Percentiles rank a stretch among this genome's conserved stretches.
These are phyloP conservation scores for Clarias fuscus DNA, from an alignment of 2,797 vertebrate species.

Conservation along the genomic window DNA sequence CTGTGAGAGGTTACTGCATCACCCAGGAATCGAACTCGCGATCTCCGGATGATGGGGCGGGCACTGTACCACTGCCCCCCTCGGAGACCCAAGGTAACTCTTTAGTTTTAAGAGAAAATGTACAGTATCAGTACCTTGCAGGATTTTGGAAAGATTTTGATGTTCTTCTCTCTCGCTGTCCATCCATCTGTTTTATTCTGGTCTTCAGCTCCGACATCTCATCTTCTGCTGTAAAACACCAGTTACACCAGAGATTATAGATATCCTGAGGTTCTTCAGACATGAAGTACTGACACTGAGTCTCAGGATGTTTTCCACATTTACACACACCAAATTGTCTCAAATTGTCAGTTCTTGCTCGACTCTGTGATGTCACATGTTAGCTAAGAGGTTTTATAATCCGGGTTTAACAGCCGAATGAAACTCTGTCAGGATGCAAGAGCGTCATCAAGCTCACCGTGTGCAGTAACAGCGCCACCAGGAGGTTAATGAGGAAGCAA, in stretches of 20 bases:
- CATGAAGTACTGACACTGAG: background rate
- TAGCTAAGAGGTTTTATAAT: conserved; percentile 48
- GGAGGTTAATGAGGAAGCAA: conserved; percentile 7
- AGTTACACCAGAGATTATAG: background rate
- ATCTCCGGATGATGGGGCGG: too few relatives aligned
- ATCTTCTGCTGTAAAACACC: conserved; percentile 68
- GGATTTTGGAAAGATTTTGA: background rate
- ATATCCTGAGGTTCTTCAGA: background rate
- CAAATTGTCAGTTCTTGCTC: too few relatives aligned
- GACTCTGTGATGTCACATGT: too few relatives aligned
- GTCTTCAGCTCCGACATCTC: conserved; percentile 86
- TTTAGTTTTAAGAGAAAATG: background rate
- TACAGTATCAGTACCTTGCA: background rate
- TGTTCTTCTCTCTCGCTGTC: background rate
- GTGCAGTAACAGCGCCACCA: background rate
- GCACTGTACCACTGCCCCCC: too few relatives aligned
- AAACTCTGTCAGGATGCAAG: background rate
- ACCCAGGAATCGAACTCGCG: too few relatives aligned
- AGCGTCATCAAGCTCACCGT: background rate
- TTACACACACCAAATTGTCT: too few relatives aligned
- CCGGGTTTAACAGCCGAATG: conserved; percentile 44
- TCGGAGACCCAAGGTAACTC: background rate
- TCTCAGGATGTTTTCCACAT: too few relatives aligned
- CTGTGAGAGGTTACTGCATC: too few relatives aligned
- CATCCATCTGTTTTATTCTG: conserved; percentile 79